Conservation (phyloP, 2,113 vertebrate genomes). For the Hemibagrus wyckioides region DNA sequence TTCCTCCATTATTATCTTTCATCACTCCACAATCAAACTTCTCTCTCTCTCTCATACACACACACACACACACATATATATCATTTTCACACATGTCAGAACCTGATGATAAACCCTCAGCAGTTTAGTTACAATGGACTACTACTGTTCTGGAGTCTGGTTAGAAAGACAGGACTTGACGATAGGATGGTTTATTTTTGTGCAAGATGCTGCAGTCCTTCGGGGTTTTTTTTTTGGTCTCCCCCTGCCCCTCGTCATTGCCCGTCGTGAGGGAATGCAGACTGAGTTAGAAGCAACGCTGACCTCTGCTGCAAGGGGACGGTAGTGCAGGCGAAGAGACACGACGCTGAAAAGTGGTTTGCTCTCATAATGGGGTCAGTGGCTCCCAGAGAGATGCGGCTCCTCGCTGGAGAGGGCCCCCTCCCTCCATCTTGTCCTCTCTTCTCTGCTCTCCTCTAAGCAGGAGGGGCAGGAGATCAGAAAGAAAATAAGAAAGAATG, state of each 20-base stretch:
- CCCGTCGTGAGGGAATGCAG: neutral
- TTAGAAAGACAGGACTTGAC: slow-evolving; percentile 1
- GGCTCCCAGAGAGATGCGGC: slow-evolving; percentile 59
- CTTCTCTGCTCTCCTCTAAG: slow-evolving; percentile 52
- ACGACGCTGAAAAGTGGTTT: slow-evolving; percentile 56
- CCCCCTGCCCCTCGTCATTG: neutral
- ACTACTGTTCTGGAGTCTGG: neutral
- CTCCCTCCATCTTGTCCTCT: slow-evolving; percentile 36
- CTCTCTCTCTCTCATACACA: neutral
- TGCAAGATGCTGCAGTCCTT: slow-evolving; percentile 24
- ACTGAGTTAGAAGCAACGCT: slow-evolving; percentile 63
- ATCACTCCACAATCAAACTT: neutral
- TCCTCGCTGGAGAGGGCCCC: slow-evolving; percentile 56
- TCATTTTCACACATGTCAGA: neutral
- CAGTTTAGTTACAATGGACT: neutral
- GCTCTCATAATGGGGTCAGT: slow-evolving; percentile 71
- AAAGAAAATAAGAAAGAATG: slow-evolving; percentile 18
- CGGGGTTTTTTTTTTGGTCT: neutral
- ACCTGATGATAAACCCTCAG: neutral
- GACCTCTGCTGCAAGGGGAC: slow-evolving; percentile 80
- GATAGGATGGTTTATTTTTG: slow-evolving; percentile 23
- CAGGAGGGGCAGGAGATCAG: slow-evolving; percentile 36
- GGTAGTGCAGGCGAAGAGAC: slow-evolving; percentile 60
- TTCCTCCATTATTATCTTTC: neutral
- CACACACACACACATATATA: neutral